phyloP scores from a whole-genome alignment of 2,888 invertebrate species.

The Ectropis crepuscularia region DNA sequence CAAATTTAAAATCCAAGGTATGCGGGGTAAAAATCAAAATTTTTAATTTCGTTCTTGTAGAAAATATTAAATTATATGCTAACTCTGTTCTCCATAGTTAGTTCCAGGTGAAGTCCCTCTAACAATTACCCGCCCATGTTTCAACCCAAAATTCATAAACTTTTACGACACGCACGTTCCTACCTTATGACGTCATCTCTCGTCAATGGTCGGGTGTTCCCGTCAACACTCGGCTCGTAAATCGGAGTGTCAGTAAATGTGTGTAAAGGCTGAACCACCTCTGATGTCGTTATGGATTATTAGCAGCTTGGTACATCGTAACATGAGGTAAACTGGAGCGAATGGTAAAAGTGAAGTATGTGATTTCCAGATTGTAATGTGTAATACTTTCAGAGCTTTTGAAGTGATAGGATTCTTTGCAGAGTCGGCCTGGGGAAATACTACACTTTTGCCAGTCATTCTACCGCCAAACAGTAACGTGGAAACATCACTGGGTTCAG shows the following conservation, averaged over 20 bases:
- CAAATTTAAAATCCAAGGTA: too few species aligned
- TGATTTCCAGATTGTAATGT: too few species aligned
- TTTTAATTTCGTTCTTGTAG: too few species aligned
- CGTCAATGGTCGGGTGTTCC: conserved; percentile 15
- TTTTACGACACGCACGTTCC: conserved; percentile 15
- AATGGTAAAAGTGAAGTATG: background rate
- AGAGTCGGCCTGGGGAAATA: too few species aligned
- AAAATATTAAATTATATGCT: too few species aligned
- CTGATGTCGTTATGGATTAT: conserved; percentile 17
- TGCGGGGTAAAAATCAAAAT: too few species aligned
- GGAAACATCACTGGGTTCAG: too few species aligned
- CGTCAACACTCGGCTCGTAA: conserved; percentile 26
- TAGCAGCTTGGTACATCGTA: conserved; percentile 1
- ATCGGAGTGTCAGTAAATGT: conserved; percentile 21
- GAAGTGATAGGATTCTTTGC: too few species aligned
- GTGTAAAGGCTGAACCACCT: conserved; percentile 12
- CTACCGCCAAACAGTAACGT: too few species aligned
- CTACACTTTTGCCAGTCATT: too few species aligned
- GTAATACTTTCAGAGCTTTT: too few species aligned
- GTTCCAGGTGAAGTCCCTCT: background rate
- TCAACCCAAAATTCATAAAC: conserved; percentile 20
- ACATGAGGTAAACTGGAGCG: background rate
- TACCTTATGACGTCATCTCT: conserved; percentile 11
- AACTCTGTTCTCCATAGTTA: too few species aligned
- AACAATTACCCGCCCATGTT: background rate